phyloP scores from a whole-genome alignment of 1,140 invertebrate species.

The Gonioctena quinquepunctata region DNA sequence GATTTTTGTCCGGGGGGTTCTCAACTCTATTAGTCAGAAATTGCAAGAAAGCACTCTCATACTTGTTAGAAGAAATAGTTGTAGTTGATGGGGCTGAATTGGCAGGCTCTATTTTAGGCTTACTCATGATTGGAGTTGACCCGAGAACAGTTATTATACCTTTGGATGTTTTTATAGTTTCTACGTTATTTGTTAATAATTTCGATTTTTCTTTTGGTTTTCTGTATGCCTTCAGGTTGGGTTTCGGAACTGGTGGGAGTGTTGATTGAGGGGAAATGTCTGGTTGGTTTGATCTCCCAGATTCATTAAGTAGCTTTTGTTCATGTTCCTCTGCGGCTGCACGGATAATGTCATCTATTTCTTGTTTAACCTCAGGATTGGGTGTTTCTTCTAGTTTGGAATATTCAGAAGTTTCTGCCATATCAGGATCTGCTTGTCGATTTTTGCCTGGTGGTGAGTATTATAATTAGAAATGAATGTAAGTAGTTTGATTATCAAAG shows the following conservation, averaged over 20 bases:
- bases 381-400: neutral
- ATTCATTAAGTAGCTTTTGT: slow-evolving; percentile 22
- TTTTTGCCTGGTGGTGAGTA: slow-evolving; percentile 2
- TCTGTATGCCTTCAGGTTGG: slow-evolving; percentile 28
- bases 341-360: slow-evolving; percentile 47
- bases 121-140: slow-evolving; percentile 17
- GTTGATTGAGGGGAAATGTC: neutral
- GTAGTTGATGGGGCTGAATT: neutral
- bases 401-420: neutral
- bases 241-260: slow-evolving; percentile 6
- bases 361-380: slow-evolving; percentile 30
- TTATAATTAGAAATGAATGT: too few relatives aligned
- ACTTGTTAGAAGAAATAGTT: neutral
- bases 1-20: neutral
- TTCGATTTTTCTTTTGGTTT: slow-evolving; percentile 17
- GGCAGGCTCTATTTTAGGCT: neutral
- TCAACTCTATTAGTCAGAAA: slow-evolving; percentile 14
- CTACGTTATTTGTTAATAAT: slow-evolving; percentile 18
- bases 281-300: neutral
- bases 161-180: slow-evolving; percentile 36
- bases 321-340: slow-evolving; percentile 45
- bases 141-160: slow-evolving; percentile 33
- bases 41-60: slow-evolving; percentile 22
- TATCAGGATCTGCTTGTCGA: neutral
- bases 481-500: too few relatives aligned